Evolutionary conservation across 2,888 invertebrate genomes (phyloP), one percentile per base, ranked within the genome.

Genomic region (Synanthedon tipuliformis): DNA sequence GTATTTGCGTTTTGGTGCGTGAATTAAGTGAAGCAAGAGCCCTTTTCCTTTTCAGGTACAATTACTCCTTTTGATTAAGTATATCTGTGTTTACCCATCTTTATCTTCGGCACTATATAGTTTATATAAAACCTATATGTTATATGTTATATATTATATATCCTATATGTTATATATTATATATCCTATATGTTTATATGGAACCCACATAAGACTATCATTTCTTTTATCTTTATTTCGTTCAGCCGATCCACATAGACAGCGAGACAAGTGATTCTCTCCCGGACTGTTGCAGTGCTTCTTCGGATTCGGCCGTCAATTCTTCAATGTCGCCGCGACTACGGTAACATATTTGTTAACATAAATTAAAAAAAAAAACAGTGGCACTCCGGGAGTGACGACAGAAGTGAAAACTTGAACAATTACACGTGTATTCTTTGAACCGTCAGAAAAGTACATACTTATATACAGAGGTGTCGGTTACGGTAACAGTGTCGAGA

Each of bases 181-280:
- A n/a, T n/a, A n/a, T n/a, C n/a, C n/a, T 23, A 23, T 50, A 18
- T 1, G 3, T 41, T 3, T 4, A 5, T 27, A 34, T 10, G 34
- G 7, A 27, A 4, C 23, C 1, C 23, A 23, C 23, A 23, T 23
- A 34, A 34, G 10, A 34, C 34, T 34, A 13, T n/a, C 10, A 45
- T 45, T 50, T 41, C 45, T 40, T 54, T 49, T 54, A 34, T 27
- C 27, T 27, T 27, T 34, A 34, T 54, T 59, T 51, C 58, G 58
- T 34, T 7, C 66, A 86, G 86, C 78, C 84, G 1, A 86, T 86
- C 52, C 86, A 87, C 64, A 87, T 87, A 53, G 87, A 87, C 61
- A 87, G 87, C 54, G 87, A 87, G 66, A 85, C 87, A 0, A 87
- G 85, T 52, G 87, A 87, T 56, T 87, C 87, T 1, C 55, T 80